phyloP scores from a whole-genome alignment of 1,140 invertebrate species.

The Drosophila ohnishii region DNA sequence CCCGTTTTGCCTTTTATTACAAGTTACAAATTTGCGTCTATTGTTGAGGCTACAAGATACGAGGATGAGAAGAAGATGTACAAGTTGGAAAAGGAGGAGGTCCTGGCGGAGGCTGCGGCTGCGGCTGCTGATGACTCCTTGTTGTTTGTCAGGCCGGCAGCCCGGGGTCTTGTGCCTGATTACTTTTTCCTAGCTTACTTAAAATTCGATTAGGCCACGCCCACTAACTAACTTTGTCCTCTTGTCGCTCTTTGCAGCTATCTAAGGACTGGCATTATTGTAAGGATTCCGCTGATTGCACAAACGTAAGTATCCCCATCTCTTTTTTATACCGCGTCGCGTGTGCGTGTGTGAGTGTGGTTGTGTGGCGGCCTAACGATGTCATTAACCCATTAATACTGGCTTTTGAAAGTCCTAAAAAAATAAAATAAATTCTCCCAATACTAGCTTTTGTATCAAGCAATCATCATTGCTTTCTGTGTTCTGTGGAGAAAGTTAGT shows the following conservation, averaged over 20 bases:
- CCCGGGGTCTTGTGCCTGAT: constrained; percentile 68
- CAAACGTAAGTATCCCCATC: constrained; percentile 63
- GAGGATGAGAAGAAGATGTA: not conserved
- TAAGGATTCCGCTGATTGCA: constrained; percentile 73
- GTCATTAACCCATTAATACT: constrained; percentile 54
- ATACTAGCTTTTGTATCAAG: not conserved
- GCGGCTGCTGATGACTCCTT: constrained; percentile 38
- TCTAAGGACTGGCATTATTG: constrained; percentile 73
- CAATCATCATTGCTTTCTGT: not conserved
- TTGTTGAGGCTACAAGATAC: constrained; percentile 47
- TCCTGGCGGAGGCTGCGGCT: constrained; percentile 39
- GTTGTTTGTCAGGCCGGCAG: constrained; percentile 45
- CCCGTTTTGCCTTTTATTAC: constrained; percentile 67
- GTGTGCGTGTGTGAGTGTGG: not conserved
- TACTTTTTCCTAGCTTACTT: constrained; percentile 79
- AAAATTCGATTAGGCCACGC: constrained; percentile 78
- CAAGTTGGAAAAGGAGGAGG: not conserved
- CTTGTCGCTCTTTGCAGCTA: constrained; percentile 57
- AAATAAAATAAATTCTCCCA: not conserved
- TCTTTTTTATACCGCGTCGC: not conserved
- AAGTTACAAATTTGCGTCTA: constrained; percentile 79
- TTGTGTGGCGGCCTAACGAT: constrained; percentile 37
- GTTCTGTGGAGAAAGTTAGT: not conserved
- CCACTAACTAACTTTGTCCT: constrained; percentile 75
- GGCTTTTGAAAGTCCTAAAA: constrained; percentile 6